A percentile compares a stretch with the other conserved stretches of the same genome.
Evolutionary conservation across 2,888 invertebrate species (phyloP).

Genomic region (Sialis lutaria): DNA sequence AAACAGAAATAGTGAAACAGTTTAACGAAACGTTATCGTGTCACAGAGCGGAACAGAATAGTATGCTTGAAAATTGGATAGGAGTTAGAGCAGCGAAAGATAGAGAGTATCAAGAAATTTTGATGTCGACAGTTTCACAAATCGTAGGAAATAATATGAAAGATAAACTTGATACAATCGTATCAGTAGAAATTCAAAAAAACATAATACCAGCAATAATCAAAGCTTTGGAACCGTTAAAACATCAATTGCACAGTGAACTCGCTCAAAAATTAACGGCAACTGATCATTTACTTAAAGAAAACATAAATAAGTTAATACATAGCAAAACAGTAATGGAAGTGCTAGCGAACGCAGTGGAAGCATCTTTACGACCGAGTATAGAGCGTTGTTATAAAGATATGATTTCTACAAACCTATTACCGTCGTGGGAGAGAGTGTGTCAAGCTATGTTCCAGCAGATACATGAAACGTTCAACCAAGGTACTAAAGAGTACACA

Average conservation of each 20-base stretch:
- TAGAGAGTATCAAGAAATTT: slow-evolving; percentile 29
- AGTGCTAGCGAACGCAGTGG: slow-evolving; percentile 48
- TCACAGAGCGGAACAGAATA: slow-evolving; percentile 9
- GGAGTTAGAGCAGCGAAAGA: slow-evolving; percentile 28
- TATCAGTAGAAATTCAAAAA: slow-evolving; percentile 37
- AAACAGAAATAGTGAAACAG: neutral
- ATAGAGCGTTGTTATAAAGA: slow-evolving; percentile 64
- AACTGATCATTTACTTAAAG: slow-evolving; percentile 57
- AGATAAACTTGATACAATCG: slow-evolving; percentile 34
- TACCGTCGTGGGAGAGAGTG: slow-evolving; percentile 77
- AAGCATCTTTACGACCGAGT: slow-evolving; percentile 50
- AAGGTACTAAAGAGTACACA: slow-evolving; percentile 69
- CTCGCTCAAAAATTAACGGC: slow-evolving; percentile 52
- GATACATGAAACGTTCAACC: slow-evolving; percentile 72
- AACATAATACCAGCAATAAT: slow-evolving; percentile 37
- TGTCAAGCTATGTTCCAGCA: slow-evolving; percentile 78
- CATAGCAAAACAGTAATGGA: slow-evolving; percentile 67
- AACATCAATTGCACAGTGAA: slow-evolving; percentile 54
- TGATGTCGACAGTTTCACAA: slow-evolving; percentile 34
- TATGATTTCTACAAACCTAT: slow-evolving; percentile 52
- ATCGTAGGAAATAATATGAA: slow-evolving; percentile 30
- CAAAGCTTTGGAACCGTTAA: slow-evolving; percentile 53
- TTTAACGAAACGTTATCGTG: neutral
- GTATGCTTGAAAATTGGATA: slow-evolving; percentile 21
- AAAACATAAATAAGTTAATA: slow-evolving; percentile 64